Percentiles rank a stretch among this genome's conserved stretches.
Evolutionary conservation across 2,888 invertebrate genomes (phyloP).

Genomic region (Chalcosyrphus nemorum): DNA sequence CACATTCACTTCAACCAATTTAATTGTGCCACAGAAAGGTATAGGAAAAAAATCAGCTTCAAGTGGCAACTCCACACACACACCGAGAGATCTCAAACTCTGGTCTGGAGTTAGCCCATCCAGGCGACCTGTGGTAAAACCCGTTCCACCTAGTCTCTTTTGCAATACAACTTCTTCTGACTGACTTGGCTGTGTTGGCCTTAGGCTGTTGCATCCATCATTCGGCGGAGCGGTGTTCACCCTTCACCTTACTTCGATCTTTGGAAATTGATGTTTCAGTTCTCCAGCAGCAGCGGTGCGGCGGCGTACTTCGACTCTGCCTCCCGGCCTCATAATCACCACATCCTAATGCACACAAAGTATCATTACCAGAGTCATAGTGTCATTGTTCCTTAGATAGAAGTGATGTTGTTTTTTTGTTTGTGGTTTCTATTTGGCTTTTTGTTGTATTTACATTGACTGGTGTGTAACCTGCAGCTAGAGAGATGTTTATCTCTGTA

Average conservation of each 20-base stretch:
- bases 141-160: conserved; percentile 40
- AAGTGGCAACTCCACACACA: background rate
- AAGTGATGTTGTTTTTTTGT: conserved; percentile 44
- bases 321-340: conserved; percentile 39
- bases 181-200: conserved; percentile 30
- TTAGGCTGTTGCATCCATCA: conserved; percentile 67
- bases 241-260: conserved; percentile 71
- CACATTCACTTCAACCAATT: conserved; percentile 37
- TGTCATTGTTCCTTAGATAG: conserved; percentile 66
- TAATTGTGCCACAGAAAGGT: conserved; percentile 60
- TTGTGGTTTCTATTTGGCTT: background rate
- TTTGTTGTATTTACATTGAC: conserved; percentile 48
- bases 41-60: conserved; percentile 29
- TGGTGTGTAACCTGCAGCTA: conserved; percentile 70
- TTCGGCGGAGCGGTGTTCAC: conserved; percentile 58
- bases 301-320: conserved; percentile 18
- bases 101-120: conserved; percentile 30
- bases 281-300: conserved; percentile 6
- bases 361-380: conserved; percentile 57
- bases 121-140: conserved; percentile 30
- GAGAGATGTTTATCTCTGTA: conserved; percentile 67
- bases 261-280: conserved; percentile 50
- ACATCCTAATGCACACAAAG: conserved; percentile 46
- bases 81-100: conserved; percentile 13
- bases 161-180: conserved; percentile 60